These are phyloP conservation scores for Pheosia gnoma DNA, from an alignment of 2,888 invertebrate genomes.

Conservation along the genomic window DNA sequence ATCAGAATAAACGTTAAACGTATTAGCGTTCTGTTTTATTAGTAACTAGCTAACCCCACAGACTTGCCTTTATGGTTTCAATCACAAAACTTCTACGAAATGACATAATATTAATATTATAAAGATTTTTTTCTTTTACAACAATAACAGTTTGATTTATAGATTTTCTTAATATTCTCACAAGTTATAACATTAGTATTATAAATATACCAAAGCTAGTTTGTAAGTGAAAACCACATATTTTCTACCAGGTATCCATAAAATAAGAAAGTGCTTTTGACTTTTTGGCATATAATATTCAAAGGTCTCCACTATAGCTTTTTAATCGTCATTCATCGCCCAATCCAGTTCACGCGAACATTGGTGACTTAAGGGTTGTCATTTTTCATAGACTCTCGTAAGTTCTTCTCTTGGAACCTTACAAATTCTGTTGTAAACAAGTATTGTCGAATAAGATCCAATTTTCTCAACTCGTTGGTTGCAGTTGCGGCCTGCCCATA, in stretches of 20 bases:
- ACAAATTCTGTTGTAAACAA: neutral
- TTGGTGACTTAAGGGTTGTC: neutral
- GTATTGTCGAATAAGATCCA: neutral
- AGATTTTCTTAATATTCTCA: no score
- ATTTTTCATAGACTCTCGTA: neutral
- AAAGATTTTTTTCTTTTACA: no score
- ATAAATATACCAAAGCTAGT: neutral
- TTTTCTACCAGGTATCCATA: neutral
- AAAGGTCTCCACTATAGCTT: neutral
- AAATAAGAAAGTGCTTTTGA: neutral
- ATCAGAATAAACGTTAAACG: neutral
- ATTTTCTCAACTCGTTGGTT: neutral
- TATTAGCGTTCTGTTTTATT: no score
- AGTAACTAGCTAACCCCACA: no score
- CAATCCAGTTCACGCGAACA: conserved; percentile 2
- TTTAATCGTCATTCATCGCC: neutral
- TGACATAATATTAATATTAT: neutral
- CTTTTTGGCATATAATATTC: neutral
- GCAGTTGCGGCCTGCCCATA: neutral
- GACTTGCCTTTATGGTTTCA: neutral
- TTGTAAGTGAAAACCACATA: neutral
- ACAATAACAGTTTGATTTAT: no score
- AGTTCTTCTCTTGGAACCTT: neutral
- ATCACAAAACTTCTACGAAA: neutral
- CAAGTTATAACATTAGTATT: neutral